A percentile compares a stretch with the other conserved stretches of the same genome.
Conservation (phyloP, 2,113 vertebrate genomes). For the Cyprinodon tularosa region DNA sequence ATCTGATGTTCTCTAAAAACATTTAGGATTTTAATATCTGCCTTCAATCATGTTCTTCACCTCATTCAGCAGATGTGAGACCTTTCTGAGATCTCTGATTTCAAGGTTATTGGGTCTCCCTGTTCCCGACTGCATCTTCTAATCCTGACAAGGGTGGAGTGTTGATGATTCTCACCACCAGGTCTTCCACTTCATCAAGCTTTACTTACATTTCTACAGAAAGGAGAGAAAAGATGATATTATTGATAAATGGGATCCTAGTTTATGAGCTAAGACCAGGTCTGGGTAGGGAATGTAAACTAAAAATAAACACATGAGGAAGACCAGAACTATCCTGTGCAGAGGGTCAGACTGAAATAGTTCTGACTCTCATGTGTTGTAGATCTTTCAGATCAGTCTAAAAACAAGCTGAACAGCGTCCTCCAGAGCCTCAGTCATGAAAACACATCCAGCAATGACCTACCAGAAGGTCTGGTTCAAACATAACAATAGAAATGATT, state of each 20-base stretch:
- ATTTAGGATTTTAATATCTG: not conserved
- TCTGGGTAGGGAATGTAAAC: not conserved
- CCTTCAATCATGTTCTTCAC: not conserved
- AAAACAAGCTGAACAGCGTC: too few relatives aligned
- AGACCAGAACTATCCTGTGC: too few relatives aligned
- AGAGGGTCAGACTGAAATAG: too few relatives aligned
- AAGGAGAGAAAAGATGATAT: not conserved
- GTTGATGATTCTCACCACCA: slow-evolving; percentile 20
- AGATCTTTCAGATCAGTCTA: too few relatives aligned
- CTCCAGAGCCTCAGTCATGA: too few relatives aligned
- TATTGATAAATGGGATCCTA: not conserved
- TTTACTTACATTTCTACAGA: accelerated
- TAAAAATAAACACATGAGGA: not conserved
- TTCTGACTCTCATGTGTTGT: too few relatives aligned
- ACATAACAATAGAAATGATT: too few relatives aligned
- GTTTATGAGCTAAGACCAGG: not conserved
- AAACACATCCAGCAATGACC: too few relatives aligned
- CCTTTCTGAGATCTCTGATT: not conserved
- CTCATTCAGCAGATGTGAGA: not conserved
- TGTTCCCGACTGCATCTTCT: not conserved
- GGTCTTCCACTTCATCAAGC: not conserved
- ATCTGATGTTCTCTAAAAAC: not conserved
- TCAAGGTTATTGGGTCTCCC: not conserved
- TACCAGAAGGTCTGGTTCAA: too few relatives aligned
- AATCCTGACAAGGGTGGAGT: slow-evolving; percentile 34